Evolutionary conservation across 2,113 vertebrate genomes (phyloP).

Genomic region (Psettodes erumei): DNA sequence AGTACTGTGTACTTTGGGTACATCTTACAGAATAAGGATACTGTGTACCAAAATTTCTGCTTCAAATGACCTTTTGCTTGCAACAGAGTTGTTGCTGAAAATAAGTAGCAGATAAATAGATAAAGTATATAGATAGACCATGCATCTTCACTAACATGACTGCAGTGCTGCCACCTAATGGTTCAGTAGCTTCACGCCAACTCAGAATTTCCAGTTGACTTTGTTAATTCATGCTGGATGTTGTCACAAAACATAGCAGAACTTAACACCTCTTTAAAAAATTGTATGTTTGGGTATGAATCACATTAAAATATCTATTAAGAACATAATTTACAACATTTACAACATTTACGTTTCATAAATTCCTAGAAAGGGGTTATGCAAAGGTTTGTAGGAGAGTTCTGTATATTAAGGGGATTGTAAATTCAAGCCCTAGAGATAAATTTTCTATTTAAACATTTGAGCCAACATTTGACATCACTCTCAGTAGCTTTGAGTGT

Average conservation of each 20-base stretch:
- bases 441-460: background rate
- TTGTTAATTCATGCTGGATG: background rate
- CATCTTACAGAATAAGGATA: too few species aligned
- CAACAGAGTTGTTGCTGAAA: background rate
- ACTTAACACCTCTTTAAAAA: background rate
- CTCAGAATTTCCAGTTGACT: background rate
- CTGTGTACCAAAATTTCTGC: too few species aligned
- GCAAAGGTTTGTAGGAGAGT: background rate
- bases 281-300: background rate
- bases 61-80: background rate
- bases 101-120: background rate
- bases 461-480: background rate
- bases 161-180: conserved; percentile 67
- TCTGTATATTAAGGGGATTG: background rate
- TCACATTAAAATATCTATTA: background rate
- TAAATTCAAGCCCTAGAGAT: background rate
- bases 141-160: background rate
- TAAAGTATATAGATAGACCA: too few species aligned
- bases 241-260: background rate
- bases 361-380: background rate
- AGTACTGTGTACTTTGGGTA: background rate
- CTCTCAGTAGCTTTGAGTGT: background rate
- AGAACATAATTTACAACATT: too few species aligned
- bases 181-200: background rate
- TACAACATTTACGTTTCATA: background rate